A percentile compares a stretch with the other conserved stretches of the same genome.
Conservation (phyloP, 1,140 invertebrate species). For the Babylonia areolata region DNA sequence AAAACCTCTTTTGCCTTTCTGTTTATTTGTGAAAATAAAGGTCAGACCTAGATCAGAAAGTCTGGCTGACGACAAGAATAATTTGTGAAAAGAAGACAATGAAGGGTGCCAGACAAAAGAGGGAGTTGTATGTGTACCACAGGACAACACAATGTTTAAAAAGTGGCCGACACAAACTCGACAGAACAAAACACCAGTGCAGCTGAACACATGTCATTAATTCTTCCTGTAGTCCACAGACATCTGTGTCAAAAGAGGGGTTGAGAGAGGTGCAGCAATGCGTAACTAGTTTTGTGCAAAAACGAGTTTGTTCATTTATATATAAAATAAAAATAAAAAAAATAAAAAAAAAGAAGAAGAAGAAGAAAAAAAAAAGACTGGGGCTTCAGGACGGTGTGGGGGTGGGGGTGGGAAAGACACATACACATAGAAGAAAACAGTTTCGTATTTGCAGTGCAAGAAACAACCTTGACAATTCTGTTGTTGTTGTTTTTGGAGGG, state of each 20-base stretch:
- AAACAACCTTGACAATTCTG: too few species aligned
- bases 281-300: background rate
- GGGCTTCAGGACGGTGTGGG: too few species aligned
- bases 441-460: too few species aligned
- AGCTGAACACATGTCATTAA: constrained; percentile 1
- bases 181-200: constrained; percentile 3
- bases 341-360: background rate
- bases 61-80: constrained; percentile 19
- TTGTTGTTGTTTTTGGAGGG: too few species aligned
- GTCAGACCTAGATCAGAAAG: background rate
- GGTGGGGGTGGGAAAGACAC: too few species aligned
- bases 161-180: background rate
- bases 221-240: background rate
- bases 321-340: background rate
- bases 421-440: too few species aligned
- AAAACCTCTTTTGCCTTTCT: constrained; percentile 12
- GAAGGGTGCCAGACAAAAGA: background rate
- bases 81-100: constrained; percentile 20
- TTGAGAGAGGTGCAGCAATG: background rate
- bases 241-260: background rate
- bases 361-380: too few species aligned
- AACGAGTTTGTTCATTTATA: background rate
- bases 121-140: too few species aligned
- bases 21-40: constrained; percentile 27
- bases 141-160: background rate